Base-by-base conservation (phyloP, 2,113 vertebrate genomes). In the Salvelinus sp. region DNA sequence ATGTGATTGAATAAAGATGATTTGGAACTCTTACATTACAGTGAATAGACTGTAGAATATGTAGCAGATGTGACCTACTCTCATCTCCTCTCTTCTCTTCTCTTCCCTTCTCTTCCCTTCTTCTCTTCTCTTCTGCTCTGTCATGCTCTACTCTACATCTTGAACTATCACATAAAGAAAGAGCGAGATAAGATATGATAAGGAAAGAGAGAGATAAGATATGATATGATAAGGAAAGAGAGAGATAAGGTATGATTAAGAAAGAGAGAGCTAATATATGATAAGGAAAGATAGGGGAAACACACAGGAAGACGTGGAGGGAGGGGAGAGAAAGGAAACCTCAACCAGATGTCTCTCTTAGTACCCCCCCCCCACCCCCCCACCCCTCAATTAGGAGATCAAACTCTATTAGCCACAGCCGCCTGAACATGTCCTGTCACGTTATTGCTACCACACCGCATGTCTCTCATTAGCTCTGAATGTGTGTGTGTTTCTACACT, bases 121-220 rank as follows among this genome's bases (percentile, higher is more conserved):
- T 69, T 27, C 54, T 14, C 13, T n/a, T 62, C 28, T 63, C 58
- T 44, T 18, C 20, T 30, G 22, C 27, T 62, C 14, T 30, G 44
- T 74, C 20, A 70, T n/a, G 63, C 67, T 72, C 57, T 47, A n/a
- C 0, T 60, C 28, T 67, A 33, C 65, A 73, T 10, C 69, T 60
- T 66, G 77, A 58, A 54, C 71, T 58, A 70, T 44, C n/a, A 77
- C 82, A 76, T 77, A 83, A 64, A 81, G 68, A 66, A 20, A 57
- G 54, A 57, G 54, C 4, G 18, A 20, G 54, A 18, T 12, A 14
- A 50, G 48, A 50, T 7, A 50, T 12, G 48, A 27, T 27, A 27
- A 16, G 13, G 48, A 50, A 50, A 50, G 48, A 50, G 48, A 50
- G 48, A 50, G 4, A 50, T 0, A 54, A 1, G 50, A 16, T 30